Evolutionary conservation across 2,113 vertebrate genomes (phyloP), one percentile per base, ranked within the genome.

Genomic region (Anoura caudifer): DNA sequence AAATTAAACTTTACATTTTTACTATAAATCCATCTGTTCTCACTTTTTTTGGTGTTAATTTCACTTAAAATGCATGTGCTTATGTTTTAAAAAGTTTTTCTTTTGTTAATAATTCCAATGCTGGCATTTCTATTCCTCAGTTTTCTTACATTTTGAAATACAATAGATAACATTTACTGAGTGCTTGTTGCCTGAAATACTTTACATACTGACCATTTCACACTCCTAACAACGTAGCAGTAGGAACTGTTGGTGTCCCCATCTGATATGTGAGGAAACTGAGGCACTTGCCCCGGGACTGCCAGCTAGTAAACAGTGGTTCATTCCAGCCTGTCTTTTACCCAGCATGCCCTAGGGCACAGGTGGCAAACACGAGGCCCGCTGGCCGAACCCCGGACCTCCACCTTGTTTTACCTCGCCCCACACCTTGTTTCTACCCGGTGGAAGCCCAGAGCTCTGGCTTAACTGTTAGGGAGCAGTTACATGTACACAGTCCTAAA

Each of bases 111-210:
- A 65, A 43, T 92, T 92, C 26, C 31, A 80, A 0, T n/a, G 26
- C 92, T 76, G 82, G 36, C 28, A 19, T 77, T 95, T 92, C 33
- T 59, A 67, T 22, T 91, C 14, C 47, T 82, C 3, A 50, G 20
- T 77, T 88, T 93, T 88, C 65, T 76, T 95, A 70, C 43, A 69
- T 75, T 95, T 92, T 93, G 65, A 88, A 93, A 41, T 82, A 41
- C 15, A 22, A 73, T 50, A 50, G 31, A 26, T 92, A 59, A 59
- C 2, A 52, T 24, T 85, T 94, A 82, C 3, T 82, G 56, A 76
- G 19, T 76, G 38, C 63, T 87, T 63, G 20, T 3, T 81, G 65
- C 45, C 28, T 87, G 6, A 65, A 95, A 63, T 73, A n/a, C 50
- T 80, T 94, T 24, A 41, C 14, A 4, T 38, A 69, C 31, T 59